phyloP scores from a whole-genome alignment of 2,797 vertebrate genomes.

The Etheostoma perlongum region DNA sequence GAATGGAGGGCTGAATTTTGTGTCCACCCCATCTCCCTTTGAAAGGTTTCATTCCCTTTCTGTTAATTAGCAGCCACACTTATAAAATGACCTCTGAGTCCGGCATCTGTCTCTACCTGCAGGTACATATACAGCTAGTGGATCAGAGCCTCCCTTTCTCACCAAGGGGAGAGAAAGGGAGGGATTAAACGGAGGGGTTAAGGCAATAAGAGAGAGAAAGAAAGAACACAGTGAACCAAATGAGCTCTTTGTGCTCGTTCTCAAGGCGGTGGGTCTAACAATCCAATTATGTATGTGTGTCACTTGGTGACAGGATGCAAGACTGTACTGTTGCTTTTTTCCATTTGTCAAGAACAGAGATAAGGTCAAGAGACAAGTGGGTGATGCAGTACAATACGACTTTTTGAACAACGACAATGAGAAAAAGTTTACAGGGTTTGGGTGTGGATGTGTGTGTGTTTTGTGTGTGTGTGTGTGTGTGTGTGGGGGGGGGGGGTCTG shows the following conservation, averaged over 20 bases:
- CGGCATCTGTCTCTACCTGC: slow-evolving; percentile 49
- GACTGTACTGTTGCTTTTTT: slow-evolving; percentile 65
- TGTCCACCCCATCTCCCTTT: slow-evolving; percentile 67
- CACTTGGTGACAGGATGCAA: slow-evolving; percentile 58
- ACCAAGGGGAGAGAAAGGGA: slow-evolving; percentile 22
- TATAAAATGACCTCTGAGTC: slow-evolving; percentile 77
- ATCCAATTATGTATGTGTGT: slow-evolving; percentile 67
- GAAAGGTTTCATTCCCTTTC: slow-evolving; percentile 71
- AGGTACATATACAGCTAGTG: slow-evolving; percentile 28
- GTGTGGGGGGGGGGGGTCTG: not conserved
- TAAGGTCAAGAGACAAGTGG: slow-evolving; percentile 58
- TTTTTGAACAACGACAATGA: slow-evolving; percentile 37
- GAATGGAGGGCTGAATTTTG: slow-evolving; percentile 56
- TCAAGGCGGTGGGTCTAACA: slow-evolving; percentile 51
- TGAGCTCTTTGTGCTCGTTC: slow-evolving; percentile 50
- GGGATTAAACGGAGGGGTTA: slow-evolving; percentile 52
- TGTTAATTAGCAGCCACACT: slow-evolving; percentile 80
- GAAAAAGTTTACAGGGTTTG: slow-evolving; percentile 15
- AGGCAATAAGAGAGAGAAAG: slow-evolving; percentile 34
- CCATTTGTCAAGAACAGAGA: slow-evolving; percentile 61
- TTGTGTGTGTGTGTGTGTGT: too few species aligned
- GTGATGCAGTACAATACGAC: slow-evolving; percentile 50
- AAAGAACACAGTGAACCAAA: slow-evolving; percentile 48
- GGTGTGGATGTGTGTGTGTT: not conserved
- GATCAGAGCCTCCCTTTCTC: slow-evolving; percentile 21